Evolutionary conservation across 2,797 vertebrate species (phyloP), one percentile per base, ranked within the genome.

Genomic region (Falco cherrug): DNA sequence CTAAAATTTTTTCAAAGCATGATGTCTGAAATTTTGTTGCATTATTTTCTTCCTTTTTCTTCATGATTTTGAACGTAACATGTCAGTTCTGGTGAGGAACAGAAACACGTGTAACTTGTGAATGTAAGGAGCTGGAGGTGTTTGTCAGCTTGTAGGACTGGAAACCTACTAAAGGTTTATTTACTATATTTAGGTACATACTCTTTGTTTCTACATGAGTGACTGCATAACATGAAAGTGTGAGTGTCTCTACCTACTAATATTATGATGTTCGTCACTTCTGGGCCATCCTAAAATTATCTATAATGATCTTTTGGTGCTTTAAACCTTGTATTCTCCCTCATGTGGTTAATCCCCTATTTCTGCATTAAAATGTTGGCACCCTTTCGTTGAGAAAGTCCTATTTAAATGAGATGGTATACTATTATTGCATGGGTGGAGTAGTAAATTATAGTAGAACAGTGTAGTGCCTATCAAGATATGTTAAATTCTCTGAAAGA

Each of bases 101-200:
- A 84, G 57, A 80, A 78, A 37, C n/a, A 31, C 10, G 16, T 33
- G 11, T 74, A 77, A 63, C 19, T 89, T 73, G 19, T 71, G 51
- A 83, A 56, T 65, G 9, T 35, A 53, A 80, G 39, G 28, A 85
- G 47, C 21, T 75, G 61, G 39, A 80, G 19, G 6, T 78, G 35
- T 70, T 85, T 74, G 41, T 64, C 35, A 89, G 26, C 31, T 93
- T 81, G 56, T 50, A 82, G 41, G 47, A 43, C 6, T 53, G 51
- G 64, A 65, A 94, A 85, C 14, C 4, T 83, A 13, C 47, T 90
- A 39, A 67, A 79, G 28, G 48, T 53, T 80, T 67, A 80, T 85
- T 93, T 93, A 31, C 78, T 95, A 71, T 96, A 86, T 95, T 93
- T 95, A 93, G 83, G 37, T 64, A 63, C 39, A n/a, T 64, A 45